Base-by-base conservation (phyloP, 2,888 invertebrate species). In the Pandemis corylana region DNA sequence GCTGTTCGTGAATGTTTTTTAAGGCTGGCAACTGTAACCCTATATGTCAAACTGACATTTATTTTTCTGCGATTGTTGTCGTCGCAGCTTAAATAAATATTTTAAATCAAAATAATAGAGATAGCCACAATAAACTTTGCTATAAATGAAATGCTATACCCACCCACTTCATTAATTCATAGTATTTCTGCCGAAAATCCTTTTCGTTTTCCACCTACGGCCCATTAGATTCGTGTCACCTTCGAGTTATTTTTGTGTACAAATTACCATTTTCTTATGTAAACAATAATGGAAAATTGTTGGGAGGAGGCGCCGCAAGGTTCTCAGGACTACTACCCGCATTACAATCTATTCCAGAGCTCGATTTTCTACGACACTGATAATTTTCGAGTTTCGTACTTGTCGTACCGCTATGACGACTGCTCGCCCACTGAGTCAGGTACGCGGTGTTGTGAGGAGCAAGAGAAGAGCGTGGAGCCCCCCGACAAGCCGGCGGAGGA, bases 351-450 rank as follows among this genome's bases (percentile, higher is more conserved):
- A 67, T 85, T 86, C 83, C 81, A 82, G 12, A 84, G 82, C 68
- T 85, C 85, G 28, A 77, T 80, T 56, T 84, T 80, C 76, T 84
- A 85, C 72, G 83, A 85, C 71, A 85, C 82, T 51, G 85, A 84
- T 63, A 84, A 85, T 70, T 72, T 85, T 12, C 82, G 81, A 2
- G 78, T 79, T 74, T 80, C 81, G 67, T 79, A 76, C 65, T 77
- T 79, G 42, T 77, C 78, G 7, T 80, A 75, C 71, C 71, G 56
- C 74, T 78, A 78, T 68, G 77, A 75, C 12, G 77, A 82, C 10
- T 78, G 75, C 66, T 77, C 76, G 68, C 49, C 77, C 49, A 65
- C 65, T 13, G 65, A 65, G 36, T 66, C 78, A 4, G 76, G 68
- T 20, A 42, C 56, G 44, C 72, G 63, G 62, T 63, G 6, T 69